Conservation (phyloP, 2,797 vertebrate species). For the Gymnoscopelus braueri region DNA sequence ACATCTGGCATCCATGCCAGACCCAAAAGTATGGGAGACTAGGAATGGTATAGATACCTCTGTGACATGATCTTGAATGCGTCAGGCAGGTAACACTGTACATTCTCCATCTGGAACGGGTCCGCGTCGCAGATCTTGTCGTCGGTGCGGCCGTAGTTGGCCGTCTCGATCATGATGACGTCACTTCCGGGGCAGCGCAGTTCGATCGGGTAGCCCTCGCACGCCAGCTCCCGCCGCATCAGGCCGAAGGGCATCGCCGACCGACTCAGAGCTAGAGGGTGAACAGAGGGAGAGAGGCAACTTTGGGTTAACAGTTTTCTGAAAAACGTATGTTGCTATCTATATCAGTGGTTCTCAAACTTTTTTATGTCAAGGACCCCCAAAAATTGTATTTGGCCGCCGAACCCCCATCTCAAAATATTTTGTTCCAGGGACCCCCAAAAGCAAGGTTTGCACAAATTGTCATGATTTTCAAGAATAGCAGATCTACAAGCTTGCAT, state of each 20-base stretch:
- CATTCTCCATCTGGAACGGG: slow-evolving; percentile 96
- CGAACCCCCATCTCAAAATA: too few relatives aligned
- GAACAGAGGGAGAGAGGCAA: slow-evolving; percentile 37
- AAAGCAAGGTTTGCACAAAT: too few relatives aligned
- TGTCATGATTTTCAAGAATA: too few relatives aligned
- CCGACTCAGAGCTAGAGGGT: slow-evolving; percentile 85
- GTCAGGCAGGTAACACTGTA: slow-evolving; percentile 92
- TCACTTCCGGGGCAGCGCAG: slow-evolving; percentile 94
- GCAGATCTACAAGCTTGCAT: too few relatives aligned
- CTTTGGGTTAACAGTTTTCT: slow-evolving; percentile 38
- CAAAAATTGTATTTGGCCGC: too few relatives aligned
- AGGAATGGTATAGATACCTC: slow-evolving; percentile 74
- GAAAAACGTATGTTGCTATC: too few relatives aligned
- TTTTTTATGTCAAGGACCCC: too few relatives aligned
- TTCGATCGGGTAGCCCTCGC: slow-evolving; percentile 94
- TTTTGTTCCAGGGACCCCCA: too few relatives aligned
- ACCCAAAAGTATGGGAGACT: too few relatives aligned
- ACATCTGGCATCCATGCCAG: too few relatives aligned
- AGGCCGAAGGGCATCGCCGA: slow-evolving; percentile 92
- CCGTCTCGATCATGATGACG: slow-evolving; percentile 95
- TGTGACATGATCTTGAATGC: slow-evolving; percentile 96
- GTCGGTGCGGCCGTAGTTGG: slow-evolving; percentile 93
- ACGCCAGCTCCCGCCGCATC: slow-evolving; percentile 92
- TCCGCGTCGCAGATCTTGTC: slow-evolving; percentile 96
- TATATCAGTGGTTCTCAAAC: too few relatives aligned